Percentiles rank a stretch among this genome's conserved stretches.
phyloP scores from a whole-genome alignment of 2,113 vertebrate genomes.

The Cyanoderma ruficeps region DNA sequence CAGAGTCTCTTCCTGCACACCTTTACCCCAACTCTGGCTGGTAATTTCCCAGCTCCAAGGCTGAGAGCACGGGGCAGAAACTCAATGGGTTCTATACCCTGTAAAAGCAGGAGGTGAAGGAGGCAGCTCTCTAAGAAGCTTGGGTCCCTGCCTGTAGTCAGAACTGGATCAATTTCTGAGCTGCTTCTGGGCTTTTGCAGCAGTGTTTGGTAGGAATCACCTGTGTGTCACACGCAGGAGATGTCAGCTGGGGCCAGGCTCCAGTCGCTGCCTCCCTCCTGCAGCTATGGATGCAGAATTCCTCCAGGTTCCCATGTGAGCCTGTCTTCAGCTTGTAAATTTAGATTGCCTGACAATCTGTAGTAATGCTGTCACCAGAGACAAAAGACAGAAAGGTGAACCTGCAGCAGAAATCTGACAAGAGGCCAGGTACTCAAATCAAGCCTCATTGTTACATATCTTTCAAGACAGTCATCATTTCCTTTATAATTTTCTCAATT shows the following conservation, averaged over 20 bases:
- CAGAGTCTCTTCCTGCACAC: neutral
- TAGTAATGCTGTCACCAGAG: neutral
- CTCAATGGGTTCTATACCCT: accelerated
- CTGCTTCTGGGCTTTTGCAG: neutral
- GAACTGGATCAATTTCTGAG: neutral
- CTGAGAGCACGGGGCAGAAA: neutral
- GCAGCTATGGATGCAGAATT: neutral
- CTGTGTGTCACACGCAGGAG: accelerated
- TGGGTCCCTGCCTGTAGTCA: neutral
- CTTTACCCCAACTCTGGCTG: neutral
- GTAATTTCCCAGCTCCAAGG: neutral
- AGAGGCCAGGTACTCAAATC: neutral
- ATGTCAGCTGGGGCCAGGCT: neutral
- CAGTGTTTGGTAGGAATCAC: neutral
- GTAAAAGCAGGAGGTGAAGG: neutral
- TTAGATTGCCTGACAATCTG: neutral
- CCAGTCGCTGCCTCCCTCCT: accelerated
- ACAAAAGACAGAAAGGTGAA: conserved; percentile 2
- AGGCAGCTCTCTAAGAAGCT: neutral
- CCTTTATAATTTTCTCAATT: conserved; percentile 58
- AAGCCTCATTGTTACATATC: conserved; percentile 28
- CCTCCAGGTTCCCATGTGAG: neutral
- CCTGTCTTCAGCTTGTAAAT: conserved; percentile 28
- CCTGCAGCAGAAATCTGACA: neutral
- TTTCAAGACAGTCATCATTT: conserved; percentile 45